Evolutionary conservation across 2,113 vertebrate species (phyloP).

Genomic region (Prietella phreatophila): DNA sequence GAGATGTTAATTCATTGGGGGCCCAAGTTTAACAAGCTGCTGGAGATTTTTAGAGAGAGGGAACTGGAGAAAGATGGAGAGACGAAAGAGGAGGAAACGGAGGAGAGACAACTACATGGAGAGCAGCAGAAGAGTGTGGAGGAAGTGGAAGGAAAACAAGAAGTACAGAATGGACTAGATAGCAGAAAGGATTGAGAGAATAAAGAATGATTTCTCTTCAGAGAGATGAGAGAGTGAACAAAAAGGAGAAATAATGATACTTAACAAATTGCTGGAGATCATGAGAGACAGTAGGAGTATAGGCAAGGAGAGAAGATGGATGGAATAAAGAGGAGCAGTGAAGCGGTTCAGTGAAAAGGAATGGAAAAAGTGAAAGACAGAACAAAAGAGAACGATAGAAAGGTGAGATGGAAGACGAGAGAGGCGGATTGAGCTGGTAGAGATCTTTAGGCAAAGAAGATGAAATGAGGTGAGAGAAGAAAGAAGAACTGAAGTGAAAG

Average conservation of each 20-base stretch:
- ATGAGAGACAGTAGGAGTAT: background rate
- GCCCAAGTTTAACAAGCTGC: constrained; percentile 80
- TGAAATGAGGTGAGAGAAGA: background rate
- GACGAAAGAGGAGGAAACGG: background rate
- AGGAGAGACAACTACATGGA: background rate
- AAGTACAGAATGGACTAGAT: background rate
- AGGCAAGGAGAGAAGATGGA: constrained; percentile 4
- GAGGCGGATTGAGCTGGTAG: background rate
- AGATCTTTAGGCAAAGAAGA: background rate
- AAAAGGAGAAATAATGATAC: background rate
- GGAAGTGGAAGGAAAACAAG: background rate
- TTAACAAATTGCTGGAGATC: background rate
- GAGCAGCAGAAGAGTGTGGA: constrained; percentile 42
- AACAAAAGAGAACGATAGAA: background rate
- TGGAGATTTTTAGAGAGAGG: constrained; percentile 79
- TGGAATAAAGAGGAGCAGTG: constrained; percentile 46
- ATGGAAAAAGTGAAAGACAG: background rate
- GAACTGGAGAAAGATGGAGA: constrained; percentile 55
- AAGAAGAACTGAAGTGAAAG: background rate
- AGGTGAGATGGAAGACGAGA: background rate
- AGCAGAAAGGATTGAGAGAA: background rate
- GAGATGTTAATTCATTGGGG: constrained; percentile 75
- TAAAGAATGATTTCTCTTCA: background rate
- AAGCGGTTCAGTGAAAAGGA: constrained; percentile 24
- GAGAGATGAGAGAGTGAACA: background rate